Percentiles rank a stretch among this genome's conserved stretches.
Conservation (phyloP, 2,797 vertebrate species). For the Acridotheres tristis region DNA sequence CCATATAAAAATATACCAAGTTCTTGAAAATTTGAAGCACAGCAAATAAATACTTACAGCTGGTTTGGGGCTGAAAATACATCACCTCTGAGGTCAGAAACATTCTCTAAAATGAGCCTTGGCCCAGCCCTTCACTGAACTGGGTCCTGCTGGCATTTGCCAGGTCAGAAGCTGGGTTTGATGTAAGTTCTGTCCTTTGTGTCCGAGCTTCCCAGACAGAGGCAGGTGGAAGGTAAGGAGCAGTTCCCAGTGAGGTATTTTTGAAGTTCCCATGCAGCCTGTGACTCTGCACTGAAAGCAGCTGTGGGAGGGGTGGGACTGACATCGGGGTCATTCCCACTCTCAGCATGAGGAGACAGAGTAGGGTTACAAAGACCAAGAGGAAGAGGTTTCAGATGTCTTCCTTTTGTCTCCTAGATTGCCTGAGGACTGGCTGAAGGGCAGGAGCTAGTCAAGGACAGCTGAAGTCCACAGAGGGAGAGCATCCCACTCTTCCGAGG, state of each 20-base stretch:
- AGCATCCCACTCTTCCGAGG: background rate
- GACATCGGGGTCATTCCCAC: background rate
- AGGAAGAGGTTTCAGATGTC: background rate
- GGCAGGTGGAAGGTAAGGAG: background rate
- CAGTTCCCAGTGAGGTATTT: background rate
- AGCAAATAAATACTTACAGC: background rate
- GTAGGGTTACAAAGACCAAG: fast-evolving
- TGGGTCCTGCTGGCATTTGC: background rate
- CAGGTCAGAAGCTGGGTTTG: background rate
- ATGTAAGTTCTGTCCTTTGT: background rate
- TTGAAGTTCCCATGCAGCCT: background rate
- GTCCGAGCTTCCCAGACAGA: background rate
- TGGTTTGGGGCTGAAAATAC: background rate
- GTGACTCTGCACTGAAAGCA: background rate
- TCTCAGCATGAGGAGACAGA: background rate
- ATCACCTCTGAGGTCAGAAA: background rate
- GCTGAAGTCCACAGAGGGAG: background rate
- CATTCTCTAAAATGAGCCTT: background rate
- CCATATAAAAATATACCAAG: background rate
- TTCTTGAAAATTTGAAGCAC: background rate
- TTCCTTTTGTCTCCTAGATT: background rate
- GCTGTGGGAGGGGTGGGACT: background rate
- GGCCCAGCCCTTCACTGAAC: background rate
- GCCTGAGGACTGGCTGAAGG: background rate
- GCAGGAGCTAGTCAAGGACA: background rate